These are phyloP conservation scores for Colletes latitarsis DNA, from an alignment of 1,140 invertebrate species.

Conservation along the genomic window DNA sequence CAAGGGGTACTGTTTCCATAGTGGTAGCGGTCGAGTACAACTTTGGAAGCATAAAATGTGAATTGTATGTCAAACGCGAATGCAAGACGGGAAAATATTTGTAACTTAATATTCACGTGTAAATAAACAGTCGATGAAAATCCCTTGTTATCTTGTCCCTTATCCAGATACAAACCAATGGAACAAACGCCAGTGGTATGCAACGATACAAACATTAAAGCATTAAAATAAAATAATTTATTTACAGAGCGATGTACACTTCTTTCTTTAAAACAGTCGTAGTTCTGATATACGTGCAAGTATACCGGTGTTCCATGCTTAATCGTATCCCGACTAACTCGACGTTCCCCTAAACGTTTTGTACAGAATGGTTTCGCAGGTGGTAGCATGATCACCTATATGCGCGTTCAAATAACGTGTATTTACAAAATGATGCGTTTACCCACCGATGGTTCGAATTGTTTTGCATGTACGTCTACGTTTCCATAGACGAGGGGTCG, in stretches of 20 bases:
- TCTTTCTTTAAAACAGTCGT: conserved; percentile 25
- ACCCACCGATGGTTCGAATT: neutral
- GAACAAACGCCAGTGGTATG: neutral
- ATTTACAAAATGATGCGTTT: conserved; percentile 36
- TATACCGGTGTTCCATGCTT: conserved; percentile 47
- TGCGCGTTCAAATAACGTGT: conserved; percentile 3
- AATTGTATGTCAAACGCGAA: neutral
- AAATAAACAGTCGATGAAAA: neutral
- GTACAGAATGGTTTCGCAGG: conserved; percentile 33
- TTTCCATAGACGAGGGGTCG: neutral
- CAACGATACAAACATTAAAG: conserved; percentile 46
- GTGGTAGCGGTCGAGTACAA: neutral
- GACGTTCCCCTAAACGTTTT: conserved; percentile 24
- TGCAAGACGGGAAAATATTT: neutral
- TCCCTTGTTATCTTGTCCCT: no score
- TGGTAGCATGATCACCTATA: conserved; percentile 11
- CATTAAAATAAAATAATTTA: conserved; percentile 56
- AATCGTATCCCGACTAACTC: conserved; percentile 34
- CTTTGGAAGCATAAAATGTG: neutral
- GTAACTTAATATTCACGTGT: conserved; percentile 11
- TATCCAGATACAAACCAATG: no score
- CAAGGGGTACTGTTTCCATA: neutral
- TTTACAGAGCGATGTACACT: conserved; percentile 50
- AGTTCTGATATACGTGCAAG: conserved; percentile 19
- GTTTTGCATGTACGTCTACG: conserved; percentile 7